These are phyloP conservation scores for Corydoras maculifer DNA, from an alignment of 2,113 vertebrate species.

Conservation along the genomic window DNA sequence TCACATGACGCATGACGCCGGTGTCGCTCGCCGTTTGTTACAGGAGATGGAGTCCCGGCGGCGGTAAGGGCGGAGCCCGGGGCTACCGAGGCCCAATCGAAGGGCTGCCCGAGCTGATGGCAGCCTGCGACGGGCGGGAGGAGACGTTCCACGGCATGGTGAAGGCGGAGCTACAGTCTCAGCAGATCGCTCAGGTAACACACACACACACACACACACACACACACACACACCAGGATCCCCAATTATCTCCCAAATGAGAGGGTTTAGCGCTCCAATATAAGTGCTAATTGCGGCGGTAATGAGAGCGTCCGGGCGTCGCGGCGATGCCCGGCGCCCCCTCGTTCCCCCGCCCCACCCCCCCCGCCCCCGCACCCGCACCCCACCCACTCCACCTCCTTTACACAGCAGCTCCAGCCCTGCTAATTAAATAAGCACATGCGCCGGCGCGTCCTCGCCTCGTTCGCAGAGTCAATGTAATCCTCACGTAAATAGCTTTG, in stretches of 20 bases:
- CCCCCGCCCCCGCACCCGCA: slow-evolving; percentile 76
- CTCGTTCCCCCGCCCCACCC: slow-evolving; percentile 67
- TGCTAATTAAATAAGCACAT: slow-evolving; percentile 99
- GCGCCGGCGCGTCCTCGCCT: slow-evolving; percentile 86
- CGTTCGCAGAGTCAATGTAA: slow-evolving; percentile 92
- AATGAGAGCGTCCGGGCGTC: slow-evolving; percentile 89
- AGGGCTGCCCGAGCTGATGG: slow-evolving; percentile 87
- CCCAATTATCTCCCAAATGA: slow-evolving; percentile 90
- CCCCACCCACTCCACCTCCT: slow-evolving; percentile 50
- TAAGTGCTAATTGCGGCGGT: slow-evolving; percentile 97
- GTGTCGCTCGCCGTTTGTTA: slow-evolving; percentile 30
- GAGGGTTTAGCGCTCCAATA: slow-evolving; percentile 93
- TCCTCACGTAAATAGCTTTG: slow-evolving; percentile 99
- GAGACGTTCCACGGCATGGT: slow-evolving; percentile 73
- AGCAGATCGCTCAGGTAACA: slow-evolving; percentile 78
- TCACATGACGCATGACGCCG: slow-evolving; percentile 11
- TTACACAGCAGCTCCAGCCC: slow-evolving; percentile 62
- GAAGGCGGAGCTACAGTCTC: slow-evolving; percentile 63
- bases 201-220: neutral
- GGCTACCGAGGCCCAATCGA: slow-evolving; percentile 72
- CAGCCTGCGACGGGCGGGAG: slow-evolving; percentile 78
- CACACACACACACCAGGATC: slow-evolving; percentile 74
- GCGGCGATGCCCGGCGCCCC: slow-evolving; percentile 79
- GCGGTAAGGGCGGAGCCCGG: slow-evolving; percentile 46
- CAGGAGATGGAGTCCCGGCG: slow-evolving; percentile 74